Evolutionary conservation across 2,797 vertebrate species (phyloP).

Genomic region (Amphiprion clarkii): DNA sequence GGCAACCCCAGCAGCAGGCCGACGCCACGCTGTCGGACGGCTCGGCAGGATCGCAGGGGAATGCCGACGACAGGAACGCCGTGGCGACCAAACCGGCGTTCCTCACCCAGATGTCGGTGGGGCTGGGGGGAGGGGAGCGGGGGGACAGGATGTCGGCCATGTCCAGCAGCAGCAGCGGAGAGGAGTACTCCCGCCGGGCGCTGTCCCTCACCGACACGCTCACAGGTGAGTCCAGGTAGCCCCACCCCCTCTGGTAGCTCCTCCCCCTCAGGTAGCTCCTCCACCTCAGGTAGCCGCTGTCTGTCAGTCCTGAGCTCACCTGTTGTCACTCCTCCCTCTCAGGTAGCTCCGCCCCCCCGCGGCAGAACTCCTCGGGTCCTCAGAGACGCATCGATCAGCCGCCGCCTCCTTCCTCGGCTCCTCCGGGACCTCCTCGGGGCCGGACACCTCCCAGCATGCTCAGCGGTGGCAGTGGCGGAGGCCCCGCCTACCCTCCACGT

Average conservation of each 20-base stretch:
- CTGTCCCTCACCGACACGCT: slow-evolving; percentile 82
- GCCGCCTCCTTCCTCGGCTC: slow-evolving; percentile 84
- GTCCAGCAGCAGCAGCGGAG: slow-evolving; percentile 81
- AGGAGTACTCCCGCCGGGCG: slow-evolving; percentile 90
- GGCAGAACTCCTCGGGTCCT: slow-evolving; percentile 92
- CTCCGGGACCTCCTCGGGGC: slow-evolving; percentile 86
- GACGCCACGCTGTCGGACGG: slow-evolving; percentile 86
- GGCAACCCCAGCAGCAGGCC: slow-evolving; percentile 72
- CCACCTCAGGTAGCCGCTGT: neutral
- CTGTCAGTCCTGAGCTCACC: neutral
- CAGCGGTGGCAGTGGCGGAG: slow-evolving; percentile 74
- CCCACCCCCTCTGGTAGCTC: neutral
- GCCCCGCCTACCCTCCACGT: slow-evolving; percentile 87
- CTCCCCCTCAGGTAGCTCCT: neutral
- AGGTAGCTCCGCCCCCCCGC: slow-evolving; percentile 81
- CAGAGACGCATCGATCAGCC: slow-evolving; percentile 96
- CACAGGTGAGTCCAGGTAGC: slow-evolving; percentile 56
- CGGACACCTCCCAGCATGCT: slow-evolving; percentile 93
- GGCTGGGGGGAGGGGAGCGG: slow-evolving; percentile 66
- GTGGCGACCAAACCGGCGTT: slow-evolving; percentile 87
- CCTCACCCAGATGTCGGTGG: slow-evolving; percentile 82
- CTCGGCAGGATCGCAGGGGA: slow-evolving; percentile 90
- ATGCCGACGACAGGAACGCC: slow-evolving; percentile 85
- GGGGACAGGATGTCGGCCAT: slow-evolving; percentile 74
- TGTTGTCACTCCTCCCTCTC: slow-evolving; percentile 2